Conservation (phyloP, 2,797 vertebrate species). For the Hozukius guyotensis region DNA sequence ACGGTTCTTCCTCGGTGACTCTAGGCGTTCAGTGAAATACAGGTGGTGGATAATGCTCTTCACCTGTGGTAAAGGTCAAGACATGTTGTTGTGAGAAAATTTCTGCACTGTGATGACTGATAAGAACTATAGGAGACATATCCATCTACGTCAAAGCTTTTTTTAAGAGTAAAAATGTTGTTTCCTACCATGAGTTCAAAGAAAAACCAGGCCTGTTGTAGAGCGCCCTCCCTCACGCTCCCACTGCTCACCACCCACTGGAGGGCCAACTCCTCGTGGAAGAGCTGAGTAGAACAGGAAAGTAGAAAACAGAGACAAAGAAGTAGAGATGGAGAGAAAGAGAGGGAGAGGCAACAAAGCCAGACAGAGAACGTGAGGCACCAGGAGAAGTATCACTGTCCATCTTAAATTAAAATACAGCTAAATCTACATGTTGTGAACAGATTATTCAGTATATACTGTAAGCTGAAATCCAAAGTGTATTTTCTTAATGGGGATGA, state of each 20-base stretch:
- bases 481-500: not conserved
- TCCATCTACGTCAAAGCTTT: not conserved
- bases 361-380: slow-evolving; percentile 49
- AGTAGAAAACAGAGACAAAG: slow-evolving; percentile 14
- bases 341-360: slow-evolving; percentile 4
- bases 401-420: not conserved
- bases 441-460: not conserved
- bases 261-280: slow-evolving; percentile 97
- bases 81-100: not conserved
- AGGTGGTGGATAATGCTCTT: slow-evolving; percentile 99
- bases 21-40: slow-evolving; percentile 96
- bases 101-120: not conserved
- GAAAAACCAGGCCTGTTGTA: slow-evolving; percentile 99
- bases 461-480: not conserved
- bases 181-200: slow-evolving; percentile 97
- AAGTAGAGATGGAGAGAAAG: not conserved
- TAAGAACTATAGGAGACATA: not conserved
- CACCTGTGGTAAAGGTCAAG: slow-evolving; percentile 81
- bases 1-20: slow-evolving; percentile 92
- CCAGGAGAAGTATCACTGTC: not conserved
- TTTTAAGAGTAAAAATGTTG: not conserved
- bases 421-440: not conserved
- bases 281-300: slow-evolving; percentile 84
- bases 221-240: slow-evolving; percentile 93
- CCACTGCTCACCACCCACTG: slow-evolving; percentile 99